Conservation (phyloP, 2,797 vertebrate species). For the Borostomias antarcticus region DNA sequence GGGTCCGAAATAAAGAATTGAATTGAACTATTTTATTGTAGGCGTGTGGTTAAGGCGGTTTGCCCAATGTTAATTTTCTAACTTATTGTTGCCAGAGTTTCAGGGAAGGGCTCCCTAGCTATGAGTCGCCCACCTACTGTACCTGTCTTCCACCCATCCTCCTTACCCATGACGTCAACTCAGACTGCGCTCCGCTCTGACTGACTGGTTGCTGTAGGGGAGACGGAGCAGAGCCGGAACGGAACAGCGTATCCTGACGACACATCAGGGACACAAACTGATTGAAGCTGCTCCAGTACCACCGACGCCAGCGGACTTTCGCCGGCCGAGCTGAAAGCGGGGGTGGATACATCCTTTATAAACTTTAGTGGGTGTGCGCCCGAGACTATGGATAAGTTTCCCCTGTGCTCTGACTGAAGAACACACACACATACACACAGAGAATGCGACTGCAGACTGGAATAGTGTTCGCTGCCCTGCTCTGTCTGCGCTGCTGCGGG, state of each 20-base stretch:
- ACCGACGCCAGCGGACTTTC: not conserved
- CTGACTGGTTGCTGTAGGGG: not conserved
- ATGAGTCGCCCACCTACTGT: not conserved
- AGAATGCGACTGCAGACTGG: conserved; percentile 8
- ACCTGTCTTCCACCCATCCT: not conserved
- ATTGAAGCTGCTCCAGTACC: not conserved
- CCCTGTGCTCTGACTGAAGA: not conserved
- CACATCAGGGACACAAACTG: not conserved
- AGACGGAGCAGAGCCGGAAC: not conserved
- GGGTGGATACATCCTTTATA: not conserved
- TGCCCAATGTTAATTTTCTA: no score
- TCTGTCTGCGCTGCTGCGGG: not conserved
- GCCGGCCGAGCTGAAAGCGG: not conserved
- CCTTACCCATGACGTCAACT: not conserved
- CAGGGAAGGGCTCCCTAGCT: not conserved
- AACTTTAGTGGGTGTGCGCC: not conserved
- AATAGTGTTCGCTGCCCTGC: conserved; percentile 4
- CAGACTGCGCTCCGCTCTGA: not conserved
- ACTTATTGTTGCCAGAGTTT: not conserved
- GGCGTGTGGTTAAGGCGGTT: no score
- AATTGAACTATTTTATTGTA: no score
- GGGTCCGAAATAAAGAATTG: no score
- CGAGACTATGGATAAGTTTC: not conserved
- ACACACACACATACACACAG: not conserved
- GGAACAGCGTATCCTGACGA: not conserved